Evolutionary conservation across 2,113 vertebrate genomes (phyloP).

Genomic region (Pristiophorus japonicus): DNA sequence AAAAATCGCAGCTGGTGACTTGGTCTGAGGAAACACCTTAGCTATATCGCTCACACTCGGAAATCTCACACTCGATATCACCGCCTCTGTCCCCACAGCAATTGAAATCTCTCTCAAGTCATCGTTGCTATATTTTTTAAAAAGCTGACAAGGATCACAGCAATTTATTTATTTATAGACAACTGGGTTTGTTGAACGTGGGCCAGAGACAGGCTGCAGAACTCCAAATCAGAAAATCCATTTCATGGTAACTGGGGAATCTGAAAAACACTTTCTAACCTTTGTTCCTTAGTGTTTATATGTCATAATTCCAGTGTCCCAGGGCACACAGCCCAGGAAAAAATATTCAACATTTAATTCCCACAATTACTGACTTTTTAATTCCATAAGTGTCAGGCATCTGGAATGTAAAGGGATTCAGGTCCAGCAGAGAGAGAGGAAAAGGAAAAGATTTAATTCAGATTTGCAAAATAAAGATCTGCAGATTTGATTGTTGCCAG

Average conservation of each 20-base stretch:
- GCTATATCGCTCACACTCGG: too few relatives aligned
- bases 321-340: background rate
- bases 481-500: background rate
- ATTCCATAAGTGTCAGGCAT: constrained; percentile 25
- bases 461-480: constrained; percentile 14
- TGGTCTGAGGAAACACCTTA: background rate
- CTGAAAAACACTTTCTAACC: background rate
- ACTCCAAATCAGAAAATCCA: constrained; percentile 26
- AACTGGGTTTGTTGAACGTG: constrained; percentile 26
- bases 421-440: too few relatives aligned
- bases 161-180: constrained; percentile 22
- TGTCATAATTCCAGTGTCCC: background rate
- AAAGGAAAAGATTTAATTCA: too few relatives aligned
- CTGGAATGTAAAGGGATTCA: constrained; percentile 3
- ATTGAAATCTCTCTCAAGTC: background rate
- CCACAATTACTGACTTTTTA: constrained; percentile 26
- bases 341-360: background rate
- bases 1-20: background rate
- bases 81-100: background rate
- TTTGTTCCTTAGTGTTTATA: background rate
- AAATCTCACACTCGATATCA: background rate
- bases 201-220: background rate
- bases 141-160: constrained; percentile 4
- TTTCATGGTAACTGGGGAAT: constrained; percentile 21
- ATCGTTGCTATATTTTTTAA: background rate